These are phyloP conservation scores for Zosterops borbonicus DNA, from an alignment of 2,113 vertebrate species.

Conservation along the genomic window DNA sequence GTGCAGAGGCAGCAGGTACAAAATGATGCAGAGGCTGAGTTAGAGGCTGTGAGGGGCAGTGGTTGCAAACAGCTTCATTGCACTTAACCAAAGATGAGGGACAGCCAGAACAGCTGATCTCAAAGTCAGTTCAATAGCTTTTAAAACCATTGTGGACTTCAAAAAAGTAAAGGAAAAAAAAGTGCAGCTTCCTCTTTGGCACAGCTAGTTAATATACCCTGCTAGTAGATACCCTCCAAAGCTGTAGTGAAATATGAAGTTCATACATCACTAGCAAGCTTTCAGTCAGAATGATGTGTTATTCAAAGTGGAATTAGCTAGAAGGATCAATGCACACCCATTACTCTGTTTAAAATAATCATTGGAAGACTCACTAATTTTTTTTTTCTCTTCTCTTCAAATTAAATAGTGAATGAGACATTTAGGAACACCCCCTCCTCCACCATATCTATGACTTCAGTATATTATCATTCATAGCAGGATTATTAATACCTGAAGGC, in stretches of 20 bases:
- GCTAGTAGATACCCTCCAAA: constrained; percentile 39
- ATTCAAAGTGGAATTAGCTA: constrained; percentile 64
- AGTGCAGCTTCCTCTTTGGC: neutral
- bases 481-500: constrained; percentile 55
- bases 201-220: constrained; percentile 29
- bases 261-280: constrained; percentile 64
- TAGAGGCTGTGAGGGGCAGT: neutral
- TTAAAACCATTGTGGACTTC: neutral
- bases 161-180: neutral
- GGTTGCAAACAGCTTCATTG: neutral
- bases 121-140: neutral
- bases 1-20: neutral
- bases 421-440: neutral
- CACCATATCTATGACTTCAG: neutral
- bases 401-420: constrained; percentile 16
- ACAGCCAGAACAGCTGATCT: neutral
- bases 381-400: neutral
- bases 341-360: constrained; percentile 69
- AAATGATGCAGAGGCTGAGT: neutral
- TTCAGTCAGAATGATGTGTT: constrained; percentile 64
- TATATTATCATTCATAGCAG: constrained; percentile 12
- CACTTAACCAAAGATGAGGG: neutral
- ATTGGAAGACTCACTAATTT: constrained; percentile 46
- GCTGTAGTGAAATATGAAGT: constrained; percentile 53
- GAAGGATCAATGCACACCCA: constrained; percentile 64